A percentile compares a stretch with the other conserved stretches of the same genome.
These are phyloP conservation scores for Uropetala carovei DNA, from an alignment of 2,888 invertebrate species.

Conservation along the genomic window DNA sequence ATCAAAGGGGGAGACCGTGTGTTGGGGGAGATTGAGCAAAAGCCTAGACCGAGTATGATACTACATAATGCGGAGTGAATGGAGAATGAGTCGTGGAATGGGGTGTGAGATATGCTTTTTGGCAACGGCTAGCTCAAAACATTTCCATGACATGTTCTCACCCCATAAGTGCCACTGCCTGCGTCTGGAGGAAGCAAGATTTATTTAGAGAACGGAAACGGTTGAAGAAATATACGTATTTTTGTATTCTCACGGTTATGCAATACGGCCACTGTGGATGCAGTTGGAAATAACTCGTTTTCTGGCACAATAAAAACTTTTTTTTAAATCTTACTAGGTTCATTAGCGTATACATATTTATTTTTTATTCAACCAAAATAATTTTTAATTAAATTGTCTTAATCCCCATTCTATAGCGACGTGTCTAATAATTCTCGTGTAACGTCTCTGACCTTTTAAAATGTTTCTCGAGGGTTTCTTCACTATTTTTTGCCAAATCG, in stretches of 20 bases:
- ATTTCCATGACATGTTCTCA: conserved; percentile 11
- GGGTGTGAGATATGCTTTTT: not conserved
- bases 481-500: no score
- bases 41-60: not conserved
- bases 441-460: no score
- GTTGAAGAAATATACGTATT: not conserved
- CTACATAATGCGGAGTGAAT: not conserved
- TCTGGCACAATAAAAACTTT: not conserved
- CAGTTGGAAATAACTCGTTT: not conserved
- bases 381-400: no score
- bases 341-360: no score
- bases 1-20: no score
- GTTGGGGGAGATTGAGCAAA: no score
- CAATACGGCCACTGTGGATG: not conserved
- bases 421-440: no score
- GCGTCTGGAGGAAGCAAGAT: conserved; percentile 23
- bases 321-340: no score
- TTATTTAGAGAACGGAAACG: conserved; percentile 21
- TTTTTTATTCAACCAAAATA: no score
- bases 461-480: no score
- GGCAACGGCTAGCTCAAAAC: not conserved
- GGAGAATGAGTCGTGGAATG: not conserved
- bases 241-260: not conserved
- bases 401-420: no score
- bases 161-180: conserved; percentile 5